Evolutionary conservation across 1,140 invertebrate species (phyloP).

Genomic region (Zaprionus vittiger): DNA sequence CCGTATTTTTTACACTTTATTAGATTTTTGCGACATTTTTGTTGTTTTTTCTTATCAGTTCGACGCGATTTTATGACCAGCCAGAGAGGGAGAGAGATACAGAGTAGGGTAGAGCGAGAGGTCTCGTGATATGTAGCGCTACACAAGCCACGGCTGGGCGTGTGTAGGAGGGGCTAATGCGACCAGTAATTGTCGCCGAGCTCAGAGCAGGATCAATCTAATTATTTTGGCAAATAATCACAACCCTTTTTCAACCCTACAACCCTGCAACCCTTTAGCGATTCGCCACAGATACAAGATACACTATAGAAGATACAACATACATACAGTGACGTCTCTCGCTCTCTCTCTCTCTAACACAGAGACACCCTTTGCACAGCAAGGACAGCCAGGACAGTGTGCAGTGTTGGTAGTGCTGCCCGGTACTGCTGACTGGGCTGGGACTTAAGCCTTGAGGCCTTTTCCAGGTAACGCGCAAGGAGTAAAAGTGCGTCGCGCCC

Average conservation of each 20-base stretch:
- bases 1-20: conserved; percentile 53
- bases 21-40: conserved; percentile 77
- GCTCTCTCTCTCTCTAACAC: conserved; percentile 1
- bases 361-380: conserved; percentile 10
- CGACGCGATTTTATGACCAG: conserved; percentile 54
- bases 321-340: not conserved
- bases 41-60: conserved; percentile 57
- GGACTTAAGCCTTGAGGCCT: not conserved
- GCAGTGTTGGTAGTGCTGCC: not conserved
- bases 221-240: conserved; percentile 80
- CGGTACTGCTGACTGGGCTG: not conserved
- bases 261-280: conserved; percentile 46
- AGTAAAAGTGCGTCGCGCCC: conserved; percentile 80
- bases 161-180: conserved; percentile 35
- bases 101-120: conserved; percentile 28
- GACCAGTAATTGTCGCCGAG: conserved; percentile 53
- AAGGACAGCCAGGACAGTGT: not conserved
- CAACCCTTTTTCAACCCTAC: conserved; percentile 53
- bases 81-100: conserved; percentile 54
- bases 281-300: conserved; percentile 51
- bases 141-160: not conserved
- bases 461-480: conserved; percentile 56
- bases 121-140: conserved; percentile 5
- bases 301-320: not conserved
- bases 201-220: conserved; percentile 71